Base-by-base conservation (phyloP, 2,797 vertebrate genomes). In the Nyctibius grandis region DNA sequence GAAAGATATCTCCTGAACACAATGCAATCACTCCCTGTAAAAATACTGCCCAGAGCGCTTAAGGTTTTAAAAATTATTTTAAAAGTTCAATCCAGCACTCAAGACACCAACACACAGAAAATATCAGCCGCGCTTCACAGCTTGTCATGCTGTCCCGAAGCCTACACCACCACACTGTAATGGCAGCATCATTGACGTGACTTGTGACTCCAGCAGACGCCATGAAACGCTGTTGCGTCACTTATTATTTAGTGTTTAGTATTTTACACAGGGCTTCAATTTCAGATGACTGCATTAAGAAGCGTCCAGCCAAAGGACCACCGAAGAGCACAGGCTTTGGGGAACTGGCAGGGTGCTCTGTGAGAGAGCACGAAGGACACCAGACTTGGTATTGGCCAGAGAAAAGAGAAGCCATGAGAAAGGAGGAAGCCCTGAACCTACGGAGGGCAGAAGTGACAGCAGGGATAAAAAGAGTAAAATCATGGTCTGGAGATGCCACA, bases 1-100 rank as follows among this genome's bases (percentile, higher is more conserved):
- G 79, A 77, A 90, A 85, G 63, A 3, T 23, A 80, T 29, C 83
- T 88, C 77, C 92, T 60, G 36, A 91, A 84, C 28, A 89, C 21
- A 77, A 6, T 25, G 40, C 45, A 70, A 50, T 78, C 72, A 45
- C 38, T 89, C 61, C 26, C 48, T 81, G 53, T 56, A 84, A 91
- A 89, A 95, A 84, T n/a, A 91, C 14, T 75, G n/a, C 48, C 44
- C 33, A 56, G 51, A 50, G 34, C 0, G 0, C 69, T 73, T 73
- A 56, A 31, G 11, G n/a, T 61, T 89, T 85, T 73, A 57, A 51
- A 74, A 69, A 80, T 77, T 87, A 81, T 53, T 82, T 34, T 67
- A 75, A 85, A 88, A 38, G 15, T 70, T 86, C 81, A 88, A 91
- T 61, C 53, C 26, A 86, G 45, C n/a, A 63, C 31, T 79, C 2